Conservation (phyloP, 2,797 vertebrate genomes). For the Buceros bicornis region DNA sequence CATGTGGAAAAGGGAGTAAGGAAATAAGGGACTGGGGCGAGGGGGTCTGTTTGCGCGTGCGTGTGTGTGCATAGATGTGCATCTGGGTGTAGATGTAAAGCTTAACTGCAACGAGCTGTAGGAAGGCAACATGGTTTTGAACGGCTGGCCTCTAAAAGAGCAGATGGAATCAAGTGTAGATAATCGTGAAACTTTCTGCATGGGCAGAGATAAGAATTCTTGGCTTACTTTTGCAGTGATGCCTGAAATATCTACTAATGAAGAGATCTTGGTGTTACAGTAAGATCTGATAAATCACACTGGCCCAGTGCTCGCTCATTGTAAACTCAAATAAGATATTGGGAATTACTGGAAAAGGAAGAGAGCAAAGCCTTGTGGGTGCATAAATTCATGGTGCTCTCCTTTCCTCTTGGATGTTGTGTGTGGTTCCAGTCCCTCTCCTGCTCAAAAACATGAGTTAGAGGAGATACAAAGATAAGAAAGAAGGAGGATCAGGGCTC, state of each 20-base stretch:
- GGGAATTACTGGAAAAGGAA: not conserved
- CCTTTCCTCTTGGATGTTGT: not conserved
- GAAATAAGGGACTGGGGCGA: not conserved
- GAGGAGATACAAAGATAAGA: not conserved
- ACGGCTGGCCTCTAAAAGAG: not conserved
- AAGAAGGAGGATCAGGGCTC: not conserved
- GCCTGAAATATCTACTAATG: not conserved
- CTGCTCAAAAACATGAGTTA: not conserved
- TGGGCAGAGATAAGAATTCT: not conserved
- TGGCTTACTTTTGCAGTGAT: not conserved
- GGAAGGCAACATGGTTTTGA: not conserved
- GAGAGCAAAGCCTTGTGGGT: not conserved
- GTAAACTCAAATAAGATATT: not conserved
- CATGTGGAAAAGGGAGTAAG: not conserved
- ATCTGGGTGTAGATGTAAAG: not conserved
- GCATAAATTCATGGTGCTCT: not conserved
- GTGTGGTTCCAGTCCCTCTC: not conserved
- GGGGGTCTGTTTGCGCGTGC: not conserved
- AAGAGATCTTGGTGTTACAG: not conserved
- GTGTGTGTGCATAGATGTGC: not conserved
- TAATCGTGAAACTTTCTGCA: not conserved
- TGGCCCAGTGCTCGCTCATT: not conserved
- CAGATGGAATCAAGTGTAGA: not conserved
- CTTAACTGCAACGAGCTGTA: not conserved
- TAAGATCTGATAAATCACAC: not conserved